phyloP scores from a whole-genome alignment of 1,140 invertebrate species.

The Drosophila melanica region DNA sequence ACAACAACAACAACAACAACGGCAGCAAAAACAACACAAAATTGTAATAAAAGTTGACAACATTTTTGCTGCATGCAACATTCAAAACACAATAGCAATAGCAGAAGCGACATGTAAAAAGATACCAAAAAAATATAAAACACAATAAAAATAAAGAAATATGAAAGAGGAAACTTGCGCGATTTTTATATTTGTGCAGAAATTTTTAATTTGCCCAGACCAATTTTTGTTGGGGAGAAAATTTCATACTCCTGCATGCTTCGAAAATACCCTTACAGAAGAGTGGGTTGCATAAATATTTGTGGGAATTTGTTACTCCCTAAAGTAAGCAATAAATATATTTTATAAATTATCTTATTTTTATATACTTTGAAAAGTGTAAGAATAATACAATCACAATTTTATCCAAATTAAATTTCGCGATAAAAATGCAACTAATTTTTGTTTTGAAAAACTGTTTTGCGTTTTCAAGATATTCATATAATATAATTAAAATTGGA shows the following conservation, averaged over 20 bases:
- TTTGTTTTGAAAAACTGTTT: too few relatives aligned
- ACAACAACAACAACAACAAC: constrained; percentile 12
- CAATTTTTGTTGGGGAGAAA: neutral
- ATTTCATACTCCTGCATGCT: neutral
- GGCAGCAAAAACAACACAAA: constrained; percentile 35
- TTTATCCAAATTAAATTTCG: too few relatives aligned
- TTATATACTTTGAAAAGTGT: too few relatives aligned
- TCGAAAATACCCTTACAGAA: neutral
- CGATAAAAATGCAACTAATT: too few relatives aligned
- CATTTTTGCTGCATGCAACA: constrained; percentile 75
- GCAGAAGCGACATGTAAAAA: constrained; percentile 20
- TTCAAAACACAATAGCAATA: constrained; percentile 21
- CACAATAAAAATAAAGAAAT: constrained; percentile 23
- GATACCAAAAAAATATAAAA: constrained; percentile 23
- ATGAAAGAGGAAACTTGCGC: constrained; percentile 44
- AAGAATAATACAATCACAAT: too few relatives aligned
- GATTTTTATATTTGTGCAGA: constrained; percentile 79
- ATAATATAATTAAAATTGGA: too few relatives aligned
- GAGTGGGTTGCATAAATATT: neutral
- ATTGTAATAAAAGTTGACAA: constrained; percentile 80
- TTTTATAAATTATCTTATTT: too few relatives aligned
- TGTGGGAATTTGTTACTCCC: neutral
- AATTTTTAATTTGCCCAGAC: constrained; percentile 76
- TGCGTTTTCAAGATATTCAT: too few relatives aligned
- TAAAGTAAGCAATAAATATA: too few relatives aligned